A percentile compares a stretch with the other conserved stretches of the same genome.
Conservation (phyloP, 2,113 vertebrate genomes). For the Anguilla japonica region DNA sequence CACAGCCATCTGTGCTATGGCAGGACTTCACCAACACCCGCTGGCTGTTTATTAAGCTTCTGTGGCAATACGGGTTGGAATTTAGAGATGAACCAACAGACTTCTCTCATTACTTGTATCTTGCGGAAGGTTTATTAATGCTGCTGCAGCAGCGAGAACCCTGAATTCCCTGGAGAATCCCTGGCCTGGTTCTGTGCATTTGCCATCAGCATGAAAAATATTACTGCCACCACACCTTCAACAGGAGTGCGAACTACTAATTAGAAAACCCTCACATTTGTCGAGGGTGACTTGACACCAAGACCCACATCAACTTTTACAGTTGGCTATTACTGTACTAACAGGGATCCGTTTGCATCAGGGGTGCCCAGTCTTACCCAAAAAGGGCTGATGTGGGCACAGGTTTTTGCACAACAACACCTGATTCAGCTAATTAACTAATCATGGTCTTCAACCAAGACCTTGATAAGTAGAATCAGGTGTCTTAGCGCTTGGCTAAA, state of each 20-base stretch:
- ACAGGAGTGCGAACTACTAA: slow-evolving; percentile 8
- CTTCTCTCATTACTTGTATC: not conserved
- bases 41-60: not conserved
- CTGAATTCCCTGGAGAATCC: not conserved
- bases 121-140: not conserved
- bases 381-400: too few species aligned
- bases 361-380: not conserved
- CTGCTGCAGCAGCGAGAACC: not conserved
- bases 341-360: slow-evolving; percentile 41
- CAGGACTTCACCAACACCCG: not conserved
- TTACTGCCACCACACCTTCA: not conserved
- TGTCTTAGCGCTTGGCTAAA: too few species aligned
- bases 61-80: not conserved
- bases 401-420: too few species aligned
- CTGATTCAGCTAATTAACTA: too few species aligned
- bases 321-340: slow-evolving; percentile 42
- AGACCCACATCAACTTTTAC: slow-evolving; percentile 58
- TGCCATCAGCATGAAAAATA: slow-evolving; percentile 4
- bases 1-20: not conserved
- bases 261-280: slow-evolving; percentile 1
- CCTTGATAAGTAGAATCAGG: too few species aligned
- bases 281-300: slow-evolving; percentile 55
- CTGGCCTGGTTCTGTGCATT: slow-evolving; percentile 24
- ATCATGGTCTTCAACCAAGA: too few species aligned
- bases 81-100: not conserved